Percentiles rank a stretch among this genome's conserved stretches.
Evolutionary conservation across 2,113 vertebrate species (phyloP).

Genomic region (Laticauda colubrina): DNA sequence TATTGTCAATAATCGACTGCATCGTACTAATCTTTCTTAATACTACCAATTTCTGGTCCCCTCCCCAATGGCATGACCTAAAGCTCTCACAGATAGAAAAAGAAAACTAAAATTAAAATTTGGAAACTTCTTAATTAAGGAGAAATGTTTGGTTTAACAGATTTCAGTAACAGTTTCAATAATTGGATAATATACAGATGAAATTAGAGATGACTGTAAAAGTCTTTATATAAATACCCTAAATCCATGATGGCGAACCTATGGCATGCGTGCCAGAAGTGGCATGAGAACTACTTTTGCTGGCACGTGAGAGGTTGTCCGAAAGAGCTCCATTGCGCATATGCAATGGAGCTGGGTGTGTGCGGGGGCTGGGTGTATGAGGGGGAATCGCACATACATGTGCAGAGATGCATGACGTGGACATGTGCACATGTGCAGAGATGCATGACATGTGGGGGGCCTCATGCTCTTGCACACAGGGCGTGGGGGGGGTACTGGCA

Average conservation of each 20-base stretch:
- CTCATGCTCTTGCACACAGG: no score
- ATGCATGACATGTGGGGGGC: no score
- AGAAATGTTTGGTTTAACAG: not conserved
- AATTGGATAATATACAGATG: not conserved
- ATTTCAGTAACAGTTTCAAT: not conserved
- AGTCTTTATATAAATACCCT: not conserved
- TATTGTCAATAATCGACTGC: not conserved
- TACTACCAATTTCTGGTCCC: not conserved
- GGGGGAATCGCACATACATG: no score
- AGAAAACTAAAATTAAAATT: not conserved
- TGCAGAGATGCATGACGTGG: no score
- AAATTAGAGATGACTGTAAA: not conserved
- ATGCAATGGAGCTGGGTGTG: no score
- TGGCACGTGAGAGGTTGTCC: no score
- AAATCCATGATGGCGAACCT: not conserved
- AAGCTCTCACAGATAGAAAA: not conserved
- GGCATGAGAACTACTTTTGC: no score
- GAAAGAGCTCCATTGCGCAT: no score
- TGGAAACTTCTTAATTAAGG: not conserved
- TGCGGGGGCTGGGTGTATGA: no score
- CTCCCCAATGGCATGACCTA: not conserved
- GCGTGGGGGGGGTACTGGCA: no score
- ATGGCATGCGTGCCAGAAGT: no score
- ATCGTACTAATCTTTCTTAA: not conserved
- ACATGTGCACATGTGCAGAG: no score